A percentile compares a stretch with the other conserved stretches of the same genome.
Evolutionary conservation across 2,113 vertebrate species (phyloP).

Genomic region (Cranoglanis bouderius): DNA sequence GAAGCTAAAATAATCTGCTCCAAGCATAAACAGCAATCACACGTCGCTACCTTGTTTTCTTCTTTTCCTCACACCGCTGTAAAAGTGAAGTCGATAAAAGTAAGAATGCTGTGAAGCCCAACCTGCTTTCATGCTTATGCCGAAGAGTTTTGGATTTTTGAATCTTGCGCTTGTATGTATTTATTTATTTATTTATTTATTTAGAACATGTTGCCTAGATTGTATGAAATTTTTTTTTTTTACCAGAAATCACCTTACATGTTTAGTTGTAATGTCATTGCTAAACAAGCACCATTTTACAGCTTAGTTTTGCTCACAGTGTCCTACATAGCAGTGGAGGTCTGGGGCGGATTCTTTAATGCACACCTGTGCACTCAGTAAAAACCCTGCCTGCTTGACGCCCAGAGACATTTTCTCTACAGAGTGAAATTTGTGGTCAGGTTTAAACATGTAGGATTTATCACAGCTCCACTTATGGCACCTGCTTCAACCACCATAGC

Average conservation of each 20-base stretch:
- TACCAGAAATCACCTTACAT: not conserved
- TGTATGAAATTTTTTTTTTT: not conserved
- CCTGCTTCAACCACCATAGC: constrained; percentile 11
- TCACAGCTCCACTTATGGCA: constrained; percentile 13
- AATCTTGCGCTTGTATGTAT: not conserved
- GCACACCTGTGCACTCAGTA: constrained; percentile 16
- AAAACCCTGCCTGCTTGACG: not conserved
- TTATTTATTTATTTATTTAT: not conserved
- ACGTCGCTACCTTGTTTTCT: constrained; percentile 56
- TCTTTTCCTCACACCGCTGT: constrained; percentile 45
- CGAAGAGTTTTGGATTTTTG: not conserved
- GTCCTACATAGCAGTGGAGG: not conserved
- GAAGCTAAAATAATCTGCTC: constrained; percentile 64
- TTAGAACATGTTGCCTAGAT: not conserved
- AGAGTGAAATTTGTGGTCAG: constrained; percentile 27
- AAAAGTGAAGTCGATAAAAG: constrained; percentile 57
- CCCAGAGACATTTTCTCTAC: constrained; percentile 4
- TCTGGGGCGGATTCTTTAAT: constrained; percentile 14
- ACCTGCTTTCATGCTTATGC: not conserved
- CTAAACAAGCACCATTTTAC: constrained; percentile 6
- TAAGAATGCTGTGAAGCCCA: not conserved
- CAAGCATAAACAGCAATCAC: constrained; percentile 64
- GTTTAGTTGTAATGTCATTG: not conserved
- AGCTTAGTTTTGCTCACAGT: not conserved
- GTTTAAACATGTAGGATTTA: constrained; percentile 40